Conservation (phyloP, 2,888 invertebrate species). For the Branchellion lobata region DNA sequence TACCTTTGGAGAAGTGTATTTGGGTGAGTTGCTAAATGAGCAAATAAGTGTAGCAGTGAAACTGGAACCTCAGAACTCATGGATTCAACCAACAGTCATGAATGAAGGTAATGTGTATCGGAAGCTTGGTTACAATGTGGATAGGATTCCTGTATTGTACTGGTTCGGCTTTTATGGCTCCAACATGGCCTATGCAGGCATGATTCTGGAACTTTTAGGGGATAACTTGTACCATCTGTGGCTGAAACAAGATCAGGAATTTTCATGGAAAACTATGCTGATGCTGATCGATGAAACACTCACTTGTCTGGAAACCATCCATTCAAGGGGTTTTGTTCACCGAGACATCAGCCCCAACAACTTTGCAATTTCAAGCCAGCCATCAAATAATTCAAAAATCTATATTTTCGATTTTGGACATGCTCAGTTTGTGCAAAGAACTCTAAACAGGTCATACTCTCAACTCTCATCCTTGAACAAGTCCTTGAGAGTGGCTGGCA, state of each 20-base stretch:
- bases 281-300: conserved; percentile 49
- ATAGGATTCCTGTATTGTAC: conserved; percentile 48
- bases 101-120: conserved; percentile 50
- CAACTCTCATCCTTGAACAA: conserved; percentile 52
- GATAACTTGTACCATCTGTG: conserved; percentile 46
- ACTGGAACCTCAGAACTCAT: conserved; percentile 46
- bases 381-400: conserved; percentile 1
- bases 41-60: conserved; percentile 49
- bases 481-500: conserved; percentile 46
- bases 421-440: conserved; percentile 53
- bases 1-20: conserved; percentile 50
- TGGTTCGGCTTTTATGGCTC: conserved; percentile 50
- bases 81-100: conserved; percentile 43
- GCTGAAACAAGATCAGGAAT: conserved; percentile 39
- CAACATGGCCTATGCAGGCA: conserved; percentile 35
- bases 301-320: conserved; percentile 74
- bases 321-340: conserved; percentile 95
- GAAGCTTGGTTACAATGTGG: conserved; percentile 46
- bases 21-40: conserved; percentile 34
- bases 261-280: conserved; percentile 48
- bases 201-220: conserved; percentile 50
- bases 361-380: conserved; percentile 59
- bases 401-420: conserved; percentile 63
- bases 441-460: conserved; percentile 48
- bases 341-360: conserved; percentile 74